These are phyloP conservation scores for Sminthurinus aureus DNA, from an alignment of 2,888 invertebrate genomes.

Conservation along the genomic window DNA sequence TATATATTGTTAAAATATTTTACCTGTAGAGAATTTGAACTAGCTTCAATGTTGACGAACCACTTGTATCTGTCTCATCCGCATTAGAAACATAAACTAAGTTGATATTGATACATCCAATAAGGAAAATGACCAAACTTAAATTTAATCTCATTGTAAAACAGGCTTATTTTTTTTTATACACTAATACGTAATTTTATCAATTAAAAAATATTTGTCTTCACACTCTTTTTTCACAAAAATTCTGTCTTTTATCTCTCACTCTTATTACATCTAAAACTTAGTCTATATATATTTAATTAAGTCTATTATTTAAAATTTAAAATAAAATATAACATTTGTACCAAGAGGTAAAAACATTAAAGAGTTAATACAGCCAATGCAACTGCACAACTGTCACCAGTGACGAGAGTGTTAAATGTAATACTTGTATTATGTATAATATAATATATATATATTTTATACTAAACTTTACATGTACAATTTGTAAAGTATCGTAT, in stretches of 20 bases:
- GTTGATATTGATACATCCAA: background rate
- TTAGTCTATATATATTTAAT: background rate
- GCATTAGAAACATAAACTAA: background rate
- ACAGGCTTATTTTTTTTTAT: too few relatives aligned
- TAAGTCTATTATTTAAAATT: background rate
- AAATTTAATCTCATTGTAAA: background rate
- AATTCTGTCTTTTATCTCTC: background rate
- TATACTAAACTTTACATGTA: too few relatives aligned
- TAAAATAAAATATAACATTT: background rate
- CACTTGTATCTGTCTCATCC: background rate
- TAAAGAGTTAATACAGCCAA: background rate
- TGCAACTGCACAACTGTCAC: background rate
- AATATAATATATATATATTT: too few relatives aligned
- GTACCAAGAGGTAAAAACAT: background rate
- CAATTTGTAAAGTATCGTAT: too few relatives aligned
- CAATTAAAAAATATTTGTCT: background rate
- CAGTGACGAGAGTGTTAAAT: background rate
- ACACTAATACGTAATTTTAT: background rate
- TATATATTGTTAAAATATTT: background rate
- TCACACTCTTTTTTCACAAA: background rate
- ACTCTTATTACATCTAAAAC: background rate
- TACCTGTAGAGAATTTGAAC: constrained; percentile 49
- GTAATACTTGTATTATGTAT: background rate
- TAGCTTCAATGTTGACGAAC: constrained; percentile 38
- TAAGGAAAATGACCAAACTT: background rate